Evolutionary conservation across 2,113 vertebrate genomes (phyloP).

Genomic region (Corythornis cristatus): DNA sequence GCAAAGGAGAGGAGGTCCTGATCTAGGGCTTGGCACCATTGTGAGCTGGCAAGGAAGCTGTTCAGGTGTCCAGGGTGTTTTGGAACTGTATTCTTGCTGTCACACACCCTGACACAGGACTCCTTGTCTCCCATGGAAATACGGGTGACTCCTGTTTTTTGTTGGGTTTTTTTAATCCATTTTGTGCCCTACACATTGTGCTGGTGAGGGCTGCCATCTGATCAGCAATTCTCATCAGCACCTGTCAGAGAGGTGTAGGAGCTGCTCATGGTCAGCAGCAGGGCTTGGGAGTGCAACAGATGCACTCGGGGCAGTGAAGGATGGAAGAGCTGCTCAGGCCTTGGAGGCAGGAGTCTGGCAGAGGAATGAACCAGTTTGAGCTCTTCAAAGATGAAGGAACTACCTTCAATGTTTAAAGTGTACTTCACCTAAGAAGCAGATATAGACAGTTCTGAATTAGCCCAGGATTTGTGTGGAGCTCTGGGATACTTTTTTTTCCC

Average conservation of each 20-base stretch:
- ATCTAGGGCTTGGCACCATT: not conserved
- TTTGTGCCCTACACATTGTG: fast-evolving
- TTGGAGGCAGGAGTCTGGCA: not conserved
- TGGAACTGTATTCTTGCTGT: not conserved
- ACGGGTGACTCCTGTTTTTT: not conserved
- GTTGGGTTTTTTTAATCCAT: not conserved
- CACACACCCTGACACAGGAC: not conserved
- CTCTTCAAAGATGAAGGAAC: not conserved
- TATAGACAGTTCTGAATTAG: not conserved
- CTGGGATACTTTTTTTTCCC: not conserved
- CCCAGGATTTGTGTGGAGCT: not conserved
- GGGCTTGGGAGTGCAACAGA: fast-evolving
- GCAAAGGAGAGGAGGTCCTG: not conserved
- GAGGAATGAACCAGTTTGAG: not conserved
- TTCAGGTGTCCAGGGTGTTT: not conserved
- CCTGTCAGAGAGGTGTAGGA: not conserved
- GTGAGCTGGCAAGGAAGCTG: not conserved
- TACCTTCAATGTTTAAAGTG: not conserved
- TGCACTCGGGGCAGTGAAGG: not conserved
- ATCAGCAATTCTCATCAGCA: not conserved
- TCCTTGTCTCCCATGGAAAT: not conserved
- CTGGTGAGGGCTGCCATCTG: not conserved
- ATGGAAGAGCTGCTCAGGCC: not conserved
- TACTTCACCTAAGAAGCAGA: not conserved
- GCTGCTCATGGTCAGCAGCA: not conserved